Base-by-base conservation (phyloP, 2,113 vertebrate species). In the Ciconia boyciana region DNA sequence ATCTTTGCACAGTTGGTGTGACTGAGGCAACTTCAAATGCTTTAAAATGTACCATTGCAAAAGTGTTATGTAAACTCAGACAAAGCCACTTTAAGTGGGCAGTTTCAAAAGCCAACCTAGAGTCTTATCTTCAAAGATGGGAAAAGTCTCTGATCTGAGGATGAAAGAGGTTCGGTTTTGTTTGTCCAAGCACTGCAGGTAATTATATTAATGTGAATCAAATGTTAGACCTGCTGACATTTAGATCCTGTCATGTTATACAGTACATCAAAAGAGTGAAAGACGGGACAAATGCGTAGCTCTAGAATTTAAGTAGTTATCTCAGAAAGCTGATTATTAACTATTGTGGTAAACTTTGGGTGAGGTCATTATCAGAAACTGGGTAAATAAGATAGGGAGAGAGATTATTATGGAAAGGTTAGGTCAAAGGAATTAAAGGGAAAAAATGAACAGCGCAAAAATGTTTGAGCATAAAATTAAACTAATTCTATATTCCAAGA, bases 121-220 rank as follows among this genome's bases (percentile, higher is more conserved):
- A 95, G 43, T 55, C 66, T 80, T 89, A 54, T 74, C 81, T 95
- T 95, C 92, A 93, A 95, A 93, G 91, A 85, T 41, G 32, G 14
- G 34, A 87, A 72, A 94, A 93, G 74, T 49, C 93, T 95, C 94
- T 94, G 84, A 93, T 91, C 72, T 83, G 60, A 93, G 75, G 84
- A 94, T 91, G 57, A 95, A 95, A 93, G 90, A 92, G 44, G 55
- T 89, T 72, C 3, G 5, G 61, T 69, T 93, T 91, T 96, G 78
- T 94, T 93, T 96, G 86, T 94, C 90, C 94, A 88, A 79, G 83
- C 65, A 66, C 69, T 82, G 72, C 79, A 91, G 81, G 62, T 92
- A 87, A 83, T 95, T 93, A 89, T 39, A 94, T 93, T 83, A 93
- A 81, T 15, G 20, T 19, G 66, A 91, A 85, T 85, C 62, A 89